Evolutionary conservation across 2,797 vertebrate genomes (phyloP).

Genomic region (Lithobates pipiens): DNA sequence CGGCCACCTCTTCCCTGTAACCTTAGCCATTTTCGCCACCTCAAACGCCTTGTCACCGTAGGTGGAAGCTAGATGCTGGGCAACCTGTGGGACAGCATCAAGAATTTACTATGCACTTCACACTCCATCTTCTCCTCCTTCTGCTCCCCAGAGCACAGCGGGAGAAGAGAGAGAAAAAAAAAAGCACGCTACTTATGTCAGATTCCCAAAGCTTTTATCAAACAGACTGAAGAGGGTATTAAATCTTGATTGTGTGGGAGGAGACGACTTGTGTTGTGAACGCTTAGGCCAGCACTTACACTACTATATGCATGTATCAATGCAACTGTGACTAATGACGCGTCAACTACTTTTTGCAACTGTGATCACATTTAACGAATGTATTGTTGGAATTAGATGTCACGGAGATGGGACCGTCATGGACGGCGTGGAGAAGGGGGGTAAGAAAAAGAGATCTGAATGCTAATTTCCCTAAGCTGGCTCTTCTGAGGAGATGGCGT

Average conservation of each 20-base stretch:
- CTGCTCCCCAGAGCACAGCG: slow-evolving; percentile 47
- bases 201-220: slow-evolving; percentile 51
- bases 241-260: slow-evolving; percentile 64
- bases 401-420: slow-evolving; percentile 40
- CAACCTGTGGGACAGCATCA: slow-evolving; percentile 80
- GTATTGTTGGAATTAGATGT: slow-evolving; percentile 31
- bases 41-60: slow-evolving; percentile 87
- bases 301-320: slow-evolving; percentile 38
- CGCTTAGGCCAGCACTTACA: slow-evolving; percentile 67
- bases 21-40: slow-evolving; percentile 92
- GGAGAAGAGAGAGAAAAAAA: slow-evolving; percentile 9
- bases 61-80: slow-evolving; percentile 86
- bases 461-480: slow-evolving; percentile 34
- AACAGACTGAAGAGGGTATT: slow-evolving; percentile 56
- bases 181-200: slow-evolving; percentile 1
- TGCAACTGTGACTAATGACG: slow-evolving; percentile 56
- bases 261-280: slow-evolving; percentile 40
- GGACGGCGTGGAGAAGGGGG: neutral
- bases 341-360: slow-evolving; percentile 57
- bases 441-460: slow-evolving; percentile 9
- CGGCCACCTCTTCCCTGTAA: slow-evolving; percentile 94
- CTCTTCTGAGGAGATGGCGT: neutral
- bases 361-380: slow-evolving; percentile 11
- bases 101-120: slow-evolving; percentile 37
- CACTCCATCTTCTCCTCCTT: neutral